These are phyloP conservation scores for Thripadectes ignobilis DNA, from an alignment of 2,797 vertebrate genomes.

Conservation along the genomic window DNA sequence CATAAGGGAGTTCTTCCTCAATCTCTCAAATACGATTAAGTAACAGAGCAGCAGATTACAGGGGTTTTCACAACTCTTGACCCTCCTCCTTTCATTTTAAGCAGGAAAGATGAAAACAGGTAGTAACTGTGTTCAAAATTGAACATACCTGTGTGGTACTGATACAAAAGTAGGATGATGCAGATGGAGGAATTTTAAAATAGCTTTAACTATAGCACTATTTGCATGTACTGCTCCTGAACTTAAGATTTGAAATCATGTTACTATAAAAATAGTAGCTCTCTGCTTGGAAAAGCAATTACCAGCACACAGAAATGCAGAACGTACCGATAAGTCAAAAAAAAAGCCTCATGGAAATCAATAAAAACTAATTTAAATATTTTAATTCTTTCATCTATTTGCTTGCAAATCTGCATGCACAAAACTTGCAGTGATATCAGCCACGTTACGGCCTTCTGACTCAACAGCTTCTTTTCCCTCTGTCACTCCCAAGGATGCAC, in stretches of 20 bases:
- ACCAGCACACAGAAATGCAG: neutral
- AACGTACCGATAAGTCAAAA: neutral
- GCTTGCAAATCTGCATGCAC: neutral
- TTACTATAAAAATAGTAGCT: neutral
- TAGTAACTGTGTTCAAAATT: neutral
- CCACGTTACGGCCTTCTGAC: neutral
- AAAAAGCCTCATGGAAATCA: neutral
- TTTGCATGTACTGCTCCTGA: neutral
- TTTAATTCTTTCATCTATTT: neutral
- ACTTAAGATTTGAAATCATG: neutral
- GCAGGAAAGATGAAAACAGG: neutral
- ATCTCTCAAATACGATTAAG: neutral
- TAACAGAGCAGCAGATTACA: neutral
- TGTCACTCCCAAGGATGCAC: neutral
- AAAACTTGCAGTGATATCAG: neutral
- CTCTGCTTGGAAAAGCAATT: neutral
- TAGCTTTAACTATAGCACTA: neutral
- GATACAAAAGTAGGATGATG: neutral
- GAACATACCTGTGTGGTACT: neutral
- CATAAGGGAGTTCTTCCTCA: neutral
- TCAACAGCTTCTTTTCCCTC: neutral
- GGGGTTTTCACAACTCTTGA: neutral
- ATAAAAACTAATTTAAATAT: neutral
- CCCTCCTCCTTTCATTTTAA: neutral
- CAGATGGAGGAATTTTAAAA: neutral